Evolutionary conservation across 2,797 vertebrate genomes (phyloP), one percentile per base, ranked within the genome.

Genomic region (Clamator glandarius): DNA sequence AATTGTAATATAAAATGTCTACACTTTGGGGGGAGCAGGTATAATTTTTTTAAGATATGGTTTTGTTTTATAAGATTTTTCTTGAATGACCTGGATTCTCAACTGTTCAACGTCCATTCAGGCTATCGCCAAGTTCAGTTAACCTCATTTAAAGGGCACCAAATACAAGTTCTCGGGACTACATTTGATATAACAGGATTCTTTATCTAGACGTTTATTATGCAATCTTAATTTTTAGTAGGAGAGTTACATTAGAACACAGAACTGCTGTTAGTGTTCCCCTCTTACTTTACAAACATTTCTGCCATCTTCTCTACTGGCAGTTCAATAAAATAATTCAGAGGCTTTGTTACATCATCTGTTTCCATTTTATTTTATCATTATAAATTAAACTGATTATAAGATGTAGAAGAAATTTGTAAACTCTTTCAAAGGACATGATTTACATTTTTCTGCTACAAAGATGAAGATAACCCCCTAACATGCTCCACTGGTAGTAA

Each of bases 321-420:
- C 93, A 72, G 77, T 82, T 93, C 78, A 92, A 63, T 85, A 92
- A 96, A 84, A 70, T 36, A 63, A 80, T 70, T 75, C 52, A 18
- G 31, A 59, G 44, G 72, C 66, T 84, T 42, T 66, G 14, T 75
- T 87, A 81, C 73, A 81, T 93, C 73, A 95, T 79, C 67, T 39
- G 50, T 72, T 84, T 95, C 91, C 83, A 67, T 94, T 96, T 96
- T 96, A 96, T 87, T 96, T 96, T 95, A 94, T 92, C 80, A 83
- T 85, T 95, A 92, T 87, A 94, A 94, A 96, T 86, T 92, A 97
- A 97, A 93, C 52, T 64, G 68, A 93, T 95, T 92, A 91, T 61
- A 95, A 96, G 93, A 96, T 89, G 61, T n/a, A 92, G 52, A 93
- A 97, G 89, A 91, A 77, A 95, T 92, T 89, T 89, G 72, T 92